Percentiles rank a stretch among this genome's conserved stretches.
phyloP scores from a whole-genome alignment of 2,113 vertebrate species.

The Grantiella picta region DNA sequence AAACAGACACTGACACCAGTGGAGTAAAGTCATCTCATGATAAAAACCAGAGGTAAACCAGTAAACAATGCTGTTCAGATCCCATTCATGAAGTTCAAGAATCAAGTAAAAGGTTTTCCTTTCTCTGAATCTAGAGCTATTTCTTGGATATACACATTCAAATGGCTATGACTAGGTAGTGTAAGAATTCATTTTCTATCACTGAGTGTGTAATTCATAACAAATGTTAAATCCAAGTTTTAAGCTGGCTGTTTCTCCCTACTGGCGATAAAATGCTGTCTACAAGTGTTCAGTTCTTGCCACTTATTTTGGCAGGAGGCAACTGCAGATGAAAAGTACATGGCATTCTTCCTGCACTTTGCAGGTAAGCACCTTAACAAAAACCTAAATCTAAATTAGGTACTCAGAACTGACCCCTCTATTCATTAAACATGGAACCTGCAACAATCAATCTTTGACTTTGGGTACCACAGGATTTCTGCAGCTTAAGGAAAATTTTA shows the following conservation, averaged over 20 bases:
- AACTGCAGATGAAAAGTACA: neutral
- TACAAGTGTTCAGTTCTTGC: neutral
- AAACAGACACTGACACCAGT: neutral
- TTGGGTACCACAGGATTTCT: neutral
- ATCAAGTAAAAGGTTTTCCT: neutral
- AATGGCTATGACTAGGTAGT: neutral
- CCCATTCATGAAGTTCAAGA: neutral
- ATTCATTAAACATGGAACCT: neutral
- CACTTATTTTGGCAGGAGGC: neutral
- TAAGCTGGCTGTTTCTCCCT: neutral
- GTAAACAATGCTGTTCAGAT: neutral
- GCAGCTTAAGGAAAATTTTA: neutral
- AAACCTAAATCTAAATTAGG: neutral
- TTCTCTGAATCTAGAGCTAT: neutral
- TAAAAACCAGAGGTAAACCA: neutral
- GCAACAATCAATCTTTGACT: neutral
- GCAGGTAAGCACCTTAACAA: neutral
- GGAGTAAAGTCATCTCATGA: neutral
- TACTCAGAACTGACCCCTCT: neutral
- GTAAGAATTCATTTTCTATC: neutral
- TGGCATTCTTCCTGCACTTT: neutral
- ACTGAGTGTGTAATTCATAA: neutral
- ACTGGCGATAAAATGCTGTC: neutral
- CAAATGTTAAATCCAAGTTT: neutral
- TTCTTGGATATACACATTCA: neutral